Base-by-base conservation (phyloP, 2,113 vertebrate genomes). In the Arizona elegans region DNA sequence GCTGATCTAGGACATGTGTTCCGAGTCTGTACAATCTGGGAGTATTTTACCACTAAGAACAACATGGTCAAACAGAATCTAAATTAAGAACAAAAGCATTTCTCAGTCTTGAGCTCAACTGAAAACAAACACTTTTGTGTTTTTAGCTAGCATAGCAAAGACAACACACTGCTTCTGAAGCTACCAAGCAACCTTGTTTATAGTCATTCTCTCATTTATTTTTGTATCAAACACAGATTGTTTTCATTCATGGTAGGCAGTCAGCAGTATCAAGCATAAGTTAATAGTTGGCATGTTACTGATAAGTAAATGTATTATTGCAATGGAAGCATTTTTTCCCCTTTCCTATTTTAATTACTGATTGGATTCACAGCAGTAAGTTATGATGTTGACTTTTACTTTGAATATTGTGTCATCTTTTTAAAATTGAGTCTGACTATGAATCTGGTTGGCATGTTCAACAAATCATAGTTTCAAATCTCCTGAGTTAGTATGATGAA, bases 1-100 rank as follows among this genome's bases (percentile, higher is more conserved):
- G 26, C 92, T 96, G 94, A 93, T 95, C 93, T 93, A 94, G 92
- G 96, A 92, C 93, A 96, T 94, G 93, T 87, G 93, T 94, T 95
- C 93, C 93, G 89, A 52, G 92, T 94, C 93, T 96, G 96, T 93
- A 95, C 9, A 95, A 91, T 33, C 1, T 94, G 94, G 86, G 43
- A 91, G 11, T 91, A 94, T 95, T 96, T 47, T 15, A 58, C 94
- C 1, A 59, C 59, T 93, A 26, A 1, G 3, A 62, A 86, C 90
- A 90, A 92, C 87, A 95, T 96, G 90, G 95, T 92, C 33, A 96
- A 96, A 97, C 94, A 93, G 90, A 81, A 93, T 5, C 56, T 95
- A 95, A 93, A 95, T 94, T 88, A 96, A 95, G 93, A 93, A 93
- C 95, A 96, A 93, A 93, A 95, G 92, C 1, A 12, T 50, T 95